Base-by-base conservation (phyloP, 2,888 invertebrate species). In the Diplazon laetatorius region DNA sequence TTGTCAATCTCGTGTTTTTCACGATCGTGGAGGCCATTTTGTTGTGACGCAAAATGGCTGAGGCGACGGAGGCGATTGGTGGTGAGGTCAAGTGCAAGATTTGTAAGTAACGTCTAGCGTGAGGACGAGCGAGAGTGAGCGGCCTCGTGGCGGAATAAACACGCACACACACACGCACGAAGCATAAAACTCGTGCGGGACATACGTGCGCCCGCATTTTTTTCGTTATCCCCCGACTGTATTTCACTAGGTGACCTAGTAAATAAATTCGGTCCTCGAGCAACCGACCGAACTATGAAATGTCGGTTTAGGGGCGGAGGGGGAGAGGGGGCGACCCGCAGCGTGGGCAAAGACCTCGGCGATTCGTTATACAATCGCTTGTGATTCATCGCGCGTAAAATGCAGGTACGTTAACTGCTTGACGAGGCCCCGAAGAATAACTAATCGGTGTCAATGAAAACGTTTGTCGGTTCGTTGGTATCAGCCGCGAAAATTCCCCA, bases 241-340 rank as follows among this genome's bases (percentile, higher is more conserved):
- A 76, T 76, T 63, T 76, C 75, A 48, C 70, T 22, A 59, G 60
- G 44, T 63, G 75, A 76, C 75, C 75, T 37, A 59, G 57, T 76
- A 59, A 30, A 62, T 62, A 48, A n/a, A 50, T 66, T 74, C 55
- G 37, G 14, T 44, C 46, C 35, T 22, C 66, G 66, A 66, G 14
- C 16, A 10, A 25, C 20, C 10, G 39, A 14, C 42, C 25, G 46
- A 16, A 73, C 59, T 66, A 50, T 68, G 59, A 48, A 73, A 66
- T 55, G 30, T 35, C 30, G 55, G 25, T 55, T 30, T 0, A n/a
- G n/a, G n/a, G n/a, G n/a, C n/a, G n/a, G n/a, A n/a, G n/a, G n/a
- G n/a, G n/a, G n/a, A n/a, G n/a, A n/a, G n/a, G 55, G 14, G 30
- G 6, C 5, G 35, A 30, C 55, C 55, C 14, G 55, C 55, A 55